Percentiles rank a stretch among this genome's conserved stretches.
phyloP scores from a whole-genome alignment of 2,888 invertebrate genomes.

The Rhorus exstirpatorius region DNA sequence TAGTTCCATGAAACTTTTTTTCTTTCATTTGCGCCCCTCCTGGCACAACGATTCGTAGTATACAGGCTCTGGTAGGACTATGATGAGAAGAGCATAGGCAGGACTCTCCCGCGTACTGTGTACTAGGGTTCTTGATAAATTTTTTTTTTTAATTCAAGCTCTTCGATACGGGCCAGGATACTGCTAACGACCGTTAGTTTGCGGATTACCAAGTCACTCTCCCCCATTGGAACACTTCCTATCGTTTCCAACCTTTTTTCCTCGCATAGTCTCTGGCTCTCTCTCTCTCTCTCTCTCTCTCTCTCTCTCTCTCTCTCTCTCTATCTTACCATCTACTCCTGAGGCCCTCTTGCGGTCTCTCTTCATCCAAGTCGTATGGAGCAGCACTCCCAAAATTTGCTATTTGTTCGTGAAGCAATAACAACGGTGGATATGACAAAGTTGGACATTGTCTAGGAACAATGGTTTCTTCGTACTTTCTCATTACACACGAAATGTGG shows the following conservation, averaged over 20 bases:
- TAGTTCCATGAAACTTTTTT: slow-evolving; percentile 57
- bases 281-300: too few relatives aligned
- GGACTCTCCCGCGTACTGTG: slow-evolving; percentile 18
- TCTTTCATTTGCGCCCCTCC: background rate
- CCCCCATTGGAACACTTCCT: slow-evolving; percentile 50
- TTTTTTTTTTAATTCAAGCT: too few relatives aligned
- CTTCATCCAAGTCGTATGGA: too few relatives aligned
- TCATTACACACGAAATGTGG: too few relatives aligned
- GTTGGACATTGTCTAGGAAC: too few relatives aligned
- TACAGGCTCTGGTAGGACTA: background rate
- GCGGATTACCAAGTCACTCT: slow-evolving; percentile 26
- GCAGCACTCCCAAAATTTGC: too few relatives aligned
- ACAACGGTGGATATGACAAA: too few relatives aligned
- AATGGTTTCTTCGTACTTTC: too few relatives aligned
- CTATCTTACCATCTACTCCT: too few relatives aligned
- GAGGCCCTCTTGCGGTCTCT: too few relatives aligned
- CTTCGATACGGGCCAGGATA: slow-evolving; percentile 63
- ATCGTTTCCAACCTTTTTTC: slow-evolving; percentile 41
- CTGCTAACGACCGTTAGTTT: slow-evolving; percentile 66
- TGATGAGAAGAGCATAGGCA: slow-evolving; percentile 15
- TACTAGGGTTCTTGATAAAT: slow-evolving; percentile 32
- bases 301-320: too few relatives aligned
- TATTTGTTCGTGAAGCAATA: too few relatives aligned
- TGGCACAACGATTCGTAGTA: slow-evolving; percentile 24
- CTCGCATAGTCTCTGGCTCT: background rate